These are phyloP conservation scores for Sciurus vulgaris DNA, from an alignment of 2,797 vertebrate genomes.

Conservation along the genomic window DNA sequence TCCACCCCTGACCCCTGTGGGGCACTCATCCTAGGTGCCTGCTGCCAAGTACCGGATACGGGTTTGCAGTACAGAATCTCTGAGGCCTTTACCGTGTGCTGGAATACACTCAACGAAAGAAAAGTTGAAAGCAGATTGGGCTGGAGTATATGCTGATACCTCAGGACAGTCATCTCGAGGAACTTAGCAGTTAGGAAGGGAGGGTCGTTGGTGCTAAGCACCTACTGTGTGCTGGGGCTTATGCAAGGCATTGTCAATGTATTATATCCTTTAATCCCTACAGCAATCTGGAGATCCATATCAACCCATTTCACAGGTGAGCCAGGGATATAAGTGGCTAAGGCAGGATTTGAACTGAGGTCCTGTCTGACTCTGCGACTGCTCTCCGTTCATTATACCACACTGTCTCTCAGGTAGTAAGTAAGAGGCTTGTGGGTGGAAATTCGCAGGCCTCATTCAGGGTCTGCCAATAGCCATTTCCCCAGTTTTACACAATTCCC, in stretches of 20 bases:
- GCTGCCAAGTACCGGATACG: background rate
- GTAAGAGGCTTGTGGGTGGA: background rate
- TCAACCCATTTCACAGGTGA: background rate
- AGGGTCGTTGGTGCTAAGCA: background rate
- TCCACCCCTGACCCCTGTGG: background rate
- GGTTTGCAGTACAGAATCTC: background rate
- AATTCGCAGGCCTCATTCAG: background rate
- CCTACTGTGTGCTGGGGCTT: too few species aligned
- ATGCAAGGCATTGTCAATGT: fast-evolving
- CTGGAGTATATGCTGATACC: background rate
- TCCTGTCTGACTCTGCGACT: background rate
- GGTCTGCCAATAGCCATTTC: background rate
- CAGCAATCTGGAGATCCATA: background rate
- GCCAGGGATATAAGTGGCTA: background rate
- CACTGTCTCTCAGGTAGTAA: background rate
- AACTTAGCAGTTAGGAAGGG: too few species aligned
- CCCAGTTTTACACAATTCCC: background rate
- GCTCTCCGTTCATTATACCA: background rate
- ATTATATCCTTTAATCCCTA: background rate
- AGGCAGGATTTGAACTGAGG: background rate
- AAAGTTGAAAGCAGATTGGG: background rate
- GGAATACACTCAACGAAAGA: background rate
- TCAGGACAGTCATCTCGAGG: background rate
- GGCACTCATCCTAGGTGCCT: background rate
- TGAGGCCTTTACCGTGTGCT: background rate